Evolutionary conservation across 2,888 invertebrate species (phyloP), one percentile per base, ranked within the genome.

Genomic region (Morpho achilles): DNA sequence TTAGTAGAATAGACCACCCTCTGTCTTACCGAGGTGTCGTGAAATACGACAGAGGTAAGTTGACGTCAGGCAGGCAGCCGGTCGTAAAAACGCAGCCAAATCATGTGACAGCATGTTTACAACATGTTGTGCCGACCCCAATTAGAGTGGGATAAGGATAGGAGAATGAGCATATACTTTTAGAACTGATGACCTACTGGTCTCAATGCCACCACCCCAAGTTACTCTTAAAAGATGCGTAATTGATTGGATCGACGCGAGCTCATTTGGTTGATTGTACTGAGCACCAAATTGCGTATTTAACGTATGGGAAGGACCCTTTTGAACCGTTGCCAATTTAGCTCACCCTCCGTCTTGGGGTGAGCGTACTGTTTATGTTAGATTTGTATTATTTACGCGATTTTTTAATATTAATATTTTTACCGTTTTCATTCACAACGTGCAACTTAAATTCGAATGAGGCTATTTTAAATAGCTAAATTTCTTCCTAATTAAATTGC

Each of bases 191-290:
- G 82, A 87, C 84, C 84, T 72, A 84, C 69, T 82, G 79, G 82
- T 76, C 80, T 73, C 66, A 58, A 64, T 55, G 44, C 49, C 43
- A 60, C 66, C 72, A 67, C 72, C 69, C 72, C 75, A 77, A 76
- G 71, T 54, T 60, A 57, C 61, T 64, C 72, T 73, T 80, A 85
- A 87, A 82, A 82, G 75, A 80, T 79, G 76, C 75, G 81, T 87
- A 87, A 89, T 87, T 87, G 87, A 87, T 89, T 87, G 82, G 81
- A 84, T 80, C 78, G 81, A 79, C 75, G 76, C 78, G 75, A 83
- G 79, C 85, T 88, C 87, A 86, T 89, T 87, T 83, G 76, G 77
- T 72, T 85, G 86, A 88, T 88, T 88, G 90, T 87, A 84, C 80
- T 73, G 79, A 77, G 77, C 76, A 79, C 79, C 75, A 80, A 88